Conservation (phyloP, 2,797 vertebrate genomes). For the Anguilla marmorata region DNA sequence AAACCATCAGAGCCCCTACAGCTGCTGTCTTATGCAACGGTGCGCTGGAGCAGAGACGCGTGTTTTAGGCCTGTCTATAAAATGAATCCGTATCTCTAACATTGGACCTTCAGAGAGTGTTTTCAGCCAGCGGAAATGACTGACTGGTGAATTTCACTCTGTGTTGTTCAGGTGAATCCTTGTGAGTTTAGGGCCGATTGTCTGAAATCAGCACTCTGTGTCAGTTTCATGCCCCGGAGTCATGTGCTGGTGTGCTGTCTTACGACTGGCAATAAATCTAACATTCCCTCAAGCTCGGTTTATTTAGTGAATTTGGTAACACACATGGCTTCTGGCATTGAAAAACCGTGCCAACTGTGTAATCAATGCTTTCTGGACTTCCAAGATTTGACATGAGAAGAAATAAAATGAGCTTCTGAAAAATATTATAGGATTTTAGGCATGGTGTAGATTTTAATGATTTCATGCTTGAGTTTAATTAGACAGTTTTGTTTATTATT, state of each 20-base stretch:
- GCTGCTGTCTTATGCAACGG: not conserved
- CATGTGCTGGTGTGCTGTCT: not conserved
- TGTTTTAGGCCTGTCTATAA: not conserved
- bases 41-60: not conserved
- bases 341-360: not conserved
- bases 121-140: not conserved
- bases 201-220: not conserved
- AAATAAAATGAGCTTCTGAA: not conserved
- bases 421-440: not conserved
- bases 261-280: no score
- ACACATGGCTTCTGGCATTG: not conserved
- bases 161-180: not conserved
- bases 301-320: not conserved
- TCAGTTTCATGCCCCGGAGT: not conserved
- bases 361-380: constrained; percentile 3
- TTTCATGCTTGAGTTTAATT: not conserved
- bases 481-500: not conserved
- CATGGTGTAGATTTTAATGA: not conserved
- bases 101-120: not conserved
- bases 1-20: not conserved
- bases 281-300: not conserved
- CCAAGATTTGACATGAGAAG: not conserved
- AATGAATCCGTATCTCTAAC: not conserved
- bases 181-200: not conserved
- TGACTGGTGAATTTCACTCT: not conserved